phyloP scores from a whole-genome alignment of 2,113 vertebrate genomes.

The Rynchops niger region DNA sequence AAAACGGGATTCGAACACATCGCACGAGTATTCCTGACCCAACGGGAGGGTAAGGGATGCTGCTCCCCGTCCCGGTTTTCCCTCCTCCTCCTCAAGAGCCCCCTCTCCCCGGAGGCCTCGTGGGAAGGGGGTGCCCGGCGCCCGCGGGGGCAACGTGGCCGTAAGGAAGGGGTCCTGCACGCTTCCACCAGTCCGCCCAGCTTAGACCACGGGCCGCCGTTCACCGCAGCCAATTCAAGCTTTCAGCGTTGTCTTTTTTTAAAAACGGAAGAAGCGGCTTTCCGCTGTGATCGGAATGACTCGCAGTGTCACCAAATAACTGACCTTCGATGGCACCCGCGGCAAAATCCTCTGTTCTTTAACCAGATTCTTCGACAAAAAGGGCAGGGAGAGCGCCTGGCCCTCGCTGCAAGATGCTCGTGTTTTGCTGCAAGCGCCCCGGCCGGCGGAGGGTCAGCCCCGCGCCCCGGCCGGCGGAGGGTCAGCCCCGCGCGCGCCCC shows the following conservation, averaged over 20 bases:
- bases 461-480: no score
- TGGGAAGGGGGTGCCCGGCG: fast-evolving
- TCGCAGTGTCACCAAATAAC: neutral
- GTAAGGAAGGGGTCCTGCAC: fast-evolving
- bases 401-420: fast-evolving
- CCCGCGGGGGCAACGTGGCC: neutral
- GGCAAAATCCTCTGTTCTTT: neutral
- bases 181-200: neutral
- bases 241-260: no score
- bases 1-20: conserved; percentile 23
- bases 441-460: no score
- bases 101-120: neutral
- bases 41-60: neutral
- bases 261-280: neutral
- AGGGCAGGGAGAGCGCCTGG: neutral
- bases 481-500: no score
- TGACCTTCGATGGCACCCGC: fast-evolving
- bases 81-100: neutral
- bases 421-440: neutral
- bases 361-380: neutral
- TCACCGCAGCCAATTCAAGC: neutral
- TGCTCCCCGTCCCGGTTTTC: fast-evolving
- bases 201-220: fast-evolving
- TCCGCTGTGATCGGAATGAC: neutral
- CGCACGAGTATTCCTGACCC: neutral